These are phyloP conservation scores for Struthidea cinerea DNA, from an alignment of 2,113 vertebrate species.

Conservation along the genomic window DNA sequence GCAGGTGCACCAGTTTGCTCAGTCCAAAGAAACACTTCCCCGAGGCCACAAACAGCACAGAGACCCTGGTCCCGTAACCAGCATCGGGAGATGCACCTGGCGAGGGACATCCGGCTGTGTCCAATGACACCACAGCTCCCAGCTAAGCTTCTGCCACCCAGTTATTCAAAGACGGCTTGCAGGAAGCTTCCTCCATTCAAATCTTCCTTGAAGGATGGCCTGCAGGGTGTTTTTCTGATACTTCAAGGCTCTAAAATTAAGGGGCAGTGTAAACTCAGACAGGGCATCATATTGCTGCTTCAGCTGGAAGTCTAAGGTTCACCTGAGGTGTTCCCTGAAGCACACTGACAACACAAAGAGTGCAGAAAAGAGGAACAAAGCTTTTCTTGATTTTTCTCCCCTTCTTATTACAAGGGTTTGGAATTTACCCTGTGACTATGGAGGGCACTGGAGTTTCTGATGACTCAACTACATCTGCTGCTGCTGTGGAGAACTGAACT, in stretches of 20 bases:
- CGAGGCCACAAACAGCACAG: rapidly evolving
- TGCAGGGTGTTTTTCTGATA: background rate
- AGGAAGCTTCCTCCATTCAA: background rate
- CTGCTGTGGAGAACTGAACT: background rate
- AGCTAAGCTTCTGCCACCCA: background rate
- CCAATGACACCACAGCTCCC: background rate
- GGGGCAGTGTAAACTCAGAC: background rate
- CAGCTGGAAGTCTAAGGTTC: background rate
- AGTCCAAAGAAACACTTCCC: background rate
- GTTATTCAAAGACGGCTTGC: background rate
- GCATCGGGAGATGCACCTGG: background rate
- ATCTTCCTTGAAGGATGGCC: background rate
- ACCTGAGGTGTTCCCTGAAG: background rate
- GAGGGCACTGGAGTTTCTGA: background rate
- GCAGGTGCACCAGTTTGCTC: background rate
- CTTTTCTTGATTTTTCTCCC: background rate
- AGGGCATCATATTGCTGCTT: background rate
- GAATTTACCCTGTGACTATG: background rate
- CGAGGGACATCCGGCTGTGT: background rate
- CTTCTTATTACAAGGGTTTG: background rate
- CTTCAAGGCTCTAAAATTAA: background rate
- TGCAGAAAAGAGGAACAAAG: background rate
- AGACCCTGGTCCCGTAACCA: background rate
- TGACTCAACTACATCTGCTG: background rate
- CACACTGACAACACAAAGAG: background rate